Percentiles rank a stretch among this genome's conserved stretches.
These are phyloP conservation scores for Mystacornis crossleyi DNA, from an alignment of 2,113 vertebrate genomes.

Conservation along the genomic window DNA sequence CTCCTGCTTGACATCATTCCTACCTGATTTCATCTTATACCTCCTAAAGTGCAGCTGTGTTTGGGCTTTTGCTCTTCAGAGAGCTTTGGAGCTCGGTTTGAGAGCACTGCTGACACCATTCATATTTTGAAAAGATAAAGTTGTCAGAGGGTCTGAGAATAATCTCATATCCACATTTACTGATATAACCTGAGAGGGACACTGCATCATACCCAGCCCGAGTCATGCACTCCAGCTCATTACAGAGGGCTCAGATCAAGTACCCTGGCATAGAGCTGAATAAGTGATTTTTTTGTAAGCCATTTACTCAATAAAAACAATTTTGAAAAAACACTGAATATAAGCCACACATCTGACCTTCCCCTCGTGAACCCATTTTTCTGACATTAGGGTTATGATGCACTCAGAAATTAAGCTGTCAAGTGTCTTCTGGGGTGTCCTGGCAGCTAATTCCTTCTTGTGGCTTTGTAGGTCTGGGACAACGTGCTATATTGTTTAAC, in stretches of 20 bases:
- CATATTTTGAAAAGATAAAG: background rate
- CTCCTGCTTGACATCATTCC: background rate
- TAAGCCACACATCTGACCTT: background rate
- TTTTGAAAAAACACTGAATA: background rate
- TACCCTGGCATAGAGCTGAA: background rate
- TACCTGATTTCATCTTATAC: background rate
- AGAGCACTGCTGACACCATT: background rate
- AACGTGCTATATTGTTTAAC: constrained; percentile 86
- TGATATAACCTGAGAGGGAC: background rate
- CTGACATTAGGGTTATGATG: background rate
- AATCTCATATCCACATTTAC: background rate
- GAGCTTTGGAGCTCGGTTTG: background rate
- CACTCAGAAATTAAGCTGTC: background rate
- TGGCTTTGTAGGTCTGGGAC: constrained; percentile 82
- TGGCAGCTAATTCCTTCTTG: background rate
- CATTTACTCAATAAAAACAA: background rate
- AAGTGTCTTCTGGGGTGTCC: background rate
- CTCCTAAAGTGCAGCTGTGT: background rate
- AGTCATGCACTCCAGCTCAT: background rate
- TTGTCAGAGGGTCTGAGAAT: background rate
- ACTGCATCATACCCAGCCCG: background rate
- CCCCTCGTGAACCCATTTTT: background rate
- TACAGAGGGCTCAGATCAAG: background rate
- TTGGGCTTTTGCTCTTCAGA: background rate
- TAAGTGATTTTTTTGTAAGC: background rate